Evolutionary conservation across 2,888 invertebrate genomes (phyloP), one percentile per base, ranked within the genome.

Genomic region (Anthophora plumipes): DNA sequence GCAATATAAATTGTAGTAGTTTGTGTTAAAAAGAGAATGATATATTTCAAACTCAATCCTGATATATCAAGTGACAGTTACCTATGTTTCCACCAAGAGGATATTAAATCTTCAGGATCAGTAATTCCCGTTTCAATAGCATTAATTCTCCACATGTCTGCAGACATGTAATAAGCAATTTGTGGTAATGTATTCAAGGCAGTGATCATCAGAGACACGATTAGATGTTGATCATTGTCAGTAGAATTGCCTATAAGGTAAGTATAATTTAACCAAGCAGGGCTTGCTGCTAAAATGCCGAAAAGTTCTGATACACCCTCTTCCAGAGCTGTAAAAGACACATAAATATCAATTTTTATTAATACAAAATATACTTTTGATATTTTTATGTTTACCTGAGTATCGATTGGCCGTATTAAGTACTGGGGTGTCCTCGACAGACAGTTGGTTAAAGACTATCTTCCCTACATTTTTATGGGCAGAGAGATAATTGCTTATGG

Each of bases 51-150:
- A 55, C 55, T 41, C 48, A 22, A 43, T n/a, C 14, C 20, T 17
- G 31, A 25, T 67, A 52, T 14, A 48, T 31, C 7, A 20, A 59
- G 1, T 0, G 64, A 25, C 52, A 41, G 4, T 25, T 88, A 92
- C 92, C 92, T 92, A 71, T 90, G 82, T 68, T 88, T 70, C 92
- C 92, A 92, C 92, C 92, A 92, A 43, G 89, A 88, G n/a, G 86
- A 72, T 12, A 87, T 39, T 39, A 92, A 75, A 25, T 89, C 79
- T 1, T 84, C 57, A 0, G 89, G 41, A 52, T 89, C 77, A 11
- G 86, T 84, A 12, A 87, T 89, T 59, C 84, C 87, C 4, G 86
- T 87, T 59, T 86, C 76, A 8, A 91, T 83, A 6, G 87, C 87
- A n/a, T 92, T 85, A 14, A 92, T 86, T 80, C 92, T 90, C 92